These are phyloP conservation scores for Erynnis tages DNA, from an alignment of 2,888 invertebrate genomes.

Conservation along the genomic window DNA sequence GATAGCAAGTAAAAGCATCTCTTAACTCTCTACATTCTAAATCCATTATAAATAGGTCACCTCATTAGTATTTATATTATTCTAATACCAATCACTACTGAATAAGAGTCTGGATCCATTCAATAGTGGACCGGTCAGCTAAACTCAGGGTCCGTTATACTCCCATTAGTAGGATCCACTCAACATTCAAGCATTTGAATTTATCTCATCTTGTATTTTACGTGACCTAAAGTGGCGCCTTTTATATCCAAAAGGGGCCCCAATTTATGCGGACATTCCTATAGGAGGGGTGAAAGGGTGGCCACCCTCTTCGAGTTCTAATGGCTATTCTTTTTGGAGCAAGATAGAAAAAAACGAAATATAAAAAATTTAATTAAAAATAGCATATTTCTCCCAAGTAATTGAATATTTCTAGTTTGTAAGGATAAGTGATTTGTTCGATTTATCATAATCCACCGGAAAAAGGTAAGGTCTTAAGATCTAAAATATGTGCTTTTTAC, in stretches of 20 bases:
- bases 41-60: too few species aligned
- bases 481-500: too few species aligned
- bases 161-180: slow-evolving; percentile 25
- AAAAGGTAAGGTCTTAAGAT: too few species aligned
- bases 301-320: neutral
- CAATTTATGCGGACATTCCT: slow-evolving; percentile 23
- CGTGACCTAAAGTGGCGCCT: slow-evolving; percentile 27
- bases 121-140: slow-evolving; percentile 7
- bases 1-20: neutral
- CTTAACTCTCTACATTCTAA: neutral
- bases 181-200: slow-evolving; percentile 17
- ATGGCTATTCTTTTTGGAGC: neutral
- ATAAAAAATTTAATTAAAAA: too few species aligned
- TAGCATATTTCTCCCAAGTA: too few species aligned
- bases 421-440: too few species aligned
- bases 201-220: slow-evolving; percentile 30
- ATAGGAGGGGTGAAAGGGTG: slow-evolving; percentile 2
- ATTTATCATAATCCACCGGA: too few species aligned
- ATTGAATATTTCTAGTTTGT: too few species aligned
- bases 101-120: slow-evolving; percentile 1
- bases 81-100: slow-evolving; percentile 18
- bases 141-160: slow-evolving; percentile 22
- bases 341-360: too few species aligned
- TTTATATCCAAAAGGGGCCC: slow-evolving; percentile 25
- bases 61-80: neutral